phyloP scores from a whole-genome alignment of 92 coral and sea anemone species.

The Muricea muricata region DNA sequence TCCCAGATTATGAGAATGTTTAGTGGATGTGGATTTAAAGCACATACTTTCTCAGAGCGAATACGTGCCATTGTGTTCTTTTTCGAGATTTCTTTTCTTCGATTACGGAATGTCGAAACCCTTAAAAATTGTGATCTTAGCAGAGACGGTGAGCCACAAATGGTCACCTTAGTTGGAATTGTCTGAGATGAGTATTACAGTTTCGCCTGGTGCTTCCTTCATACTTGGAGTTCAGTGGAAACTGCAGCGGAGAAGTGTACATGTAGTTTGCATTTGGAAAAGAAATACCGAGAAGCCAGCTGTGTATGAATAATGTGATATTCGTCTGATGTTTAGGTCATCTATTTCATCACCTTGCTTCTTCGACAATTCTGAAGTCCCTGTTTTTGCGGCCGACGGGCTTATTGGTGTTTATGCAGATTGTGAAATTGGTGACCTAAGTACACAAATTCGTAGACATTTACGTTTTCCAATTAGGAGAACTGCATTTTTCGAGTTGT shows the following conservation, averaged over 20 bases:
- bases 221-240: too few relatives aligned
- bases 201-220: not conserved
- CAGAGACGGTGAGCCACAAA: not conserved
- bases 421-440: not conserved
- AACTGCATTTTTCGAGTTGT: not conserved
- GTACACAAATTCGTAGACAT: not conserved
- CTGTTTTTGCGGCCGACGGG: not conserved
- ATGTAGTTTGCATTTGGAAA: not conserved
- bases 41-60: too few relatives aligned
- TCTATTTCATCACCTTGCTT: not conserved
- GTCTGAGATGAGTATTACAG: not conserved
- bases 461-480: not conserved
- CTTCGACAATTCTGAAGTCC: not conserved
- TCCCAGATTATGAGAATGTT: not conserved
- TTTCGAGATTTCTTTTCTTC: not conserved
- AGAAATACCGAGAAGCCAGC: not conserved
- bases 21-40: not conserved
- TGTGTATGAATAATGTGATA: not conserved
- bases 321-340: too few relatives aligned
- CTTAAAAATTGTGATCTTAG: not conserved
- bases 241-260: not conserved
- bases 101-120: not conserved
- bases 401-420: too few relatives aligned
- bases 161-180: not conserved
- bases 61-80: not conserved